These are phyloP conservation scores for Oegoconia quadripuncta DNA, from an alignment of 2,888 invertebrate genomes.

Conservation along the genomic window DNA sequence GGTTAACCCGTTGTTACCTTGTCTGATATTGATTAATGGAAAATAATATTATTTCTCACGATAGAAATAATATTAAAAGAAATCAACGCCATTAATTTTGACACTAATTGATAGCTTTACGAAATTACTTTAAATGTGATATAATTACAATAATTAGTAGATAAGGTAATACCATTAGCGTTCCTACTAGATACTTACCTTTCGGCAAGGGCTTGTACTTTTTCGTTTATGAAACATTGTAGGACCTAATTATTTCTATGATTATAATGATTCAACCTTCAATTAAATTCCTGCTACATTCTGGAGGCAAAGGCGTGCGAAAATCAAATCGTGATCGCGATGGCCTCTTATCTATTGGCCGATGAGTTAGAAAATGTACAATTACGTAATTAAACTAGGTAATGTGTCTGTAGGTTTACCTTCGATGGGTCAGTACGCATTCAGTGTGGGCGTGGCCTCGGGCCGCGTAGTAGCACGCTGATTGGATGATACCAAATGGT, in stretches of 20 bases:
- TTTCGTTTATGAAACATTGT: too few relatives aligned
- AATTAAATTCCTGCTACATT: not conserved
- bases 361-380: constrained; percentile 2
- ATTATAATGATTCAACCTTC: too few relatives aligned
- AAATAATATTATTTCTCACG: constrained; percentile 45
- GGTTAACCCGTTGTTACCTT: constrained; percentile 44
- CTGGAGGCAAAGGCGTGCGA: constrained; percentile 4
- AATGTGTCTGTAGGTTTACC: constrained; percentile 25
- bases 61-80: constrained; percentile 37
- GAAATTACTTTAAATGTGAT: too few relatives aligned
- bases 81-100: constrained; percentile 37
- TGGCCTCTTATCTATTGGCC: constrained; percentile 6
- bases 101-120: constrained; percentile 44
- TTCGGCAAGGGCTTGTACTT: too few relatives aligned
- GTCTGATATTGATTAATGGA: constrained; percentile 58
- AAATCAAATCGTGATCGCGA: constrained; percentile 8
- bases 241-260: too few relatives aligned
- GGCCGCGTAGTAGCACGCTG: not conserved
- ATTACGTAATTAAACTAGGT: constrained; percentile 21
- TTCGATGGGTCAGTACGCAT: constrained; percentile 28
- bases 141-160: too few relatives aligned
- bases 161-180: too few relatives aligned
- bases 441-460: constrained; percentile 13
- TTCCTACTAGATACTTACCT: too few relatives aligned
- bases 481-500: constrained; percentile 3